These are phyloP conservation scores for Noctua pronuba DNA, from an alignment of 2,888 invertebrate species.

Conservation along the genomic window DNA sequence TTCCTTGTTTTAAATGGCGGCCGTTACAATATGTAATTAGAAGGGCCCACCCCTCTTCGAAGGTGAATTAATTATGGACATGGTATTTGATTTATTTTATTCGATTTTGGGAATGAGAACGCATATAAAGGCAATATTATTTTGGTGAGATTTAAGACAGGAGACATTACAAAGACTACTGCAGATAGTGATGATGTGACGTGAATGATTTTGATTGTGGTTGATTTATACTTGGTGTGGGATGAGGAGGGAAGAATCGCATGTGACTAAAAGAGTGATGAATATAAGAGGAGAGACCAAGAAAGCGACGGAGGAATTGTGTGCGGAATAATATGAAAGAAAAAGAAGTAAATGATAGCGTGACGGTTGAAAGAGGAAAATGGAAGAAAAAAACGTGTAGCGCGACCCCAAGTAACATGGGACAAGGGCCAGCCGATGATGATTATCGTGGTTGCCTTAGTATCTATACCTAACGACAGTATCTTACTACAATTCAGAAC, in stretches of 20 bases:
- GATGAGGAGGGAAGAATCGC: no score
- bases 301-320: no score
- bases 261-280: no score
- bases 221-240: neutral
- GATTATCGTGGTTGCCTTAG: neutral
- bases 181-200: no score
- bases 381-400: no score
- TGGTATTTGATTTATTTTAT: slow-evolving; percentile 57
- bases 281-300: no score
- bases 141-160: neutral
- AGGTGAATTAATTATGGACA: slow-evolving; percentile 47
- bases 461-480: neutral
- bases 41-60: slow-evolving; percentile 48
- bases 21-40: slow-evolving; percentile 60
- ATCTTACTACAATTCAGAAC: neutral
- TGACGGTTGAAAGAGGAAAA: no score
- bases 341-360: no score
- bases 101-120: slow-evolving; percentile 30
- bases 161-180: neutral
- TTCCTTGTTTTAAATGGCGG: slow-evolving; percentile 52
- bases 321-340: no score
- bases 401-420: no score
- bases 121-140: neutral
- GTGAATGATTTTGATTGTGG: neutral
- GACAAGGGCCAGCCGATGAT: no score